A percentile compares a stretch with the other conserved stretches of the same genome.
Conservation (phyloP, 1,140 invertebrate species). For the Liolophura sinensis region DNA sequence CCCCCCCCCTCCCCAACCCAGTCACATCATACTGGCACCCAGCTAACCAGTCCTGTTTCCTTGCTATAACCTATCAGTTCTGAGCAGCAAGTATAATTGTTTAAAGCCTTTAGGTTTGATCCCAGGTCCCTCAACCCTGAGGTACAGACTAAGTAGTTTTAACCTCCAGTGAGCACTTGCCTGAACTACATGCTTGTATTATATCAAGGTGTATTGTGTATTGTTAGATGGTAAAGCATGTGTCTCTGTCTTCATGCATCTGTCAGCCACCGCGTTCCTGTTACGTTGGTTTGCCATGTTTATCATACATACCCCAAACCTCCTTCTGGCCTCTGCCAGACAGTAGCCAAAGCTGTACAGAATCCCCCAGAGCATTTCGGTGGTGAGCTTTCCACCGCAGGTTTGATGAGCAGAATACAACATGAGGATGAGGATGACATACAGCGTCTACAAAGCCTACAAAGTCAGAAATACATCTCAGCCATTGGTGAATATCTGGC, state of each 20-base stretch:
- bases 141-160: background rate
- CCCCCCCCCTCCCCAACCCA: too few species aligned
- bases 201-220: background rate
- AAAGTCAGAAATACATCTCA: too few species aligned
- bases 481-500: too few species aligned
- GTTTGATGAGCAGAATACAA: constrained; percentile 71
- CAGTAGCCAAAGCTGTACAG: constrained; percentile 64
- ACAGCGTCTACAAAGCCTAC: constrained; percentile 29
- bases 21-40: too few species aligned
- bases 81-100: too few species aligned
- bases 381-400: constrained; percentile 62
- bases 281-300: background rate
- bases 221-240: background rate
- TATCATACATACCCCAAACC: constrained; percentile 67
- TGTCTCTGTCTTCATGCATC: background rate
- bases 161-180: background rate
- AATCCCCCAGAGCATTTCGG: constrained; percentile 25
- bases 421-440: constrained; percentile 67
- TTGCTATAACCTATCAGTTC: too few species aligned
- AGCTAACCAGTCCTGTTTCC: too few species aligned
- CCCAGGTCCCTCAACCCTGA: too few species aligned
- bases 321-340: constrained; percentile 72
- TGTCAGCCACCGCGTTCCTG: background rate
- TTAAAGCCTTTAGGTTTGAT: too few species aligned
- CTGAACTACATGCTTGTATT: background rate